phyloP scores from a whole-genome alignment of 1,140 invertebrate genomes.

The Steinernema feltiae region DNA sequence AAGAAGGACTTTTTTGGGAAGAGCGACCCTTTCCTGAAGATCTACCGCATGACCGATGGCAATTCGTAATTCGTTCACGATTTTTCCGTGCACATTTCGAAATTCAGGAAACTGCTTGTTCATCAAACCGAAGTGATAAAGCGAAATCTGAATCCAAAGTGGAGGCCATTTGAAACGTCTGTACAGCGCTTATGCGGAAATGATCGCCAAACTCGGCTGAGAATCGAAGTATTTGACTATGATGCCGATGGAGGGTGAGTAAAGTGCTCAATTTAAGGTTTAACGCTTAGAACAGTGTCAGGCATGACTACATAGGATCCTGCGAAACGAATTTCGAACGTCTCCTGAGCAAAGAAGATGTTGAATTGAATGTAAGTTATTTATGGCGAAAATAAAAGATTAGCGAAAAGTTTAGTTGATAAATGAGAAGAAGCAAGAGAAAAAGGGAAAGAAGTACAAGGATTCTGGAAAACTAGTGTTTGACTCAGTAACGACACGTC shows the following conservation, averaged over 20 bases:
- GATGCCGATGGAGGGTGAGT: slow-evolving; percentile 17
- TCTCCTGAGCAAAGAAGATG: not conserved
- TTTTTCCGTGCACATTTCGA: not conserved
- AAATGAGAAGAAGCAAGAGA: slow-evolving; percentile 58
- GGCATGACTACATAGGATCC: not conserved
- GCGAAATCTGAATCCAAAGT: slow-evolving; percentile 64
- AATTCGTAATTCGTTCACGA: slow-evolving; percentile 55
- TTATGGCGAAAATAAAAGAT: not conserved
- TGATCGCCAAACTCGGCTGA: slow-evolving; percentile 61
- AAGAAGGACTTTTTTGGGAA: slow-evolving; percentile 65
- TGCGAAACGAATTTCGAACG: not conserved
- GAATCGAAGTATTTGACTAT: slow-evolving; percentile 41
- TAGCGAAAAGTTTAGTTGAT: slow-evolving; percentile 57
- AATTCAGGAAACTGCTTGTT: slow-evolving; percentile 61
- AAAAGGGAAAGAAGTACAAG: slow-evolving; percentile 51
- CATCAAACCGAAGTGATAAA: slow-evolving; percentile 64
- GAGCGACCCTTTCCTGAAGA: slow-evolving; percentile 63
- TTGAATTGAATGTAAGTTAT: not conserved
- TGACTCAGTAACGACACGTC: slow-evolving; percentile 18
- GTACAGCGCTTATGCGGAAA: slow-evolving; percentile 65
- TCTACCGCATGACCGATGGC: slow-evolving; percentile 61
- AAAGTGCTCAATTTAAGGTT: not conserved
- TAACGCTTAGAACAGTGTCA: not conserved
- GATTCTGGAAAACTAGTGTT: slow-evolving; percentile 50
- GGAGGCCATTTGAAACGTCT: slow-evolving; percentile 63